Base-by-base conservation (phyloP, 2,797 vertebrate species). In the Percopsis omiscomaycus region DNA sequence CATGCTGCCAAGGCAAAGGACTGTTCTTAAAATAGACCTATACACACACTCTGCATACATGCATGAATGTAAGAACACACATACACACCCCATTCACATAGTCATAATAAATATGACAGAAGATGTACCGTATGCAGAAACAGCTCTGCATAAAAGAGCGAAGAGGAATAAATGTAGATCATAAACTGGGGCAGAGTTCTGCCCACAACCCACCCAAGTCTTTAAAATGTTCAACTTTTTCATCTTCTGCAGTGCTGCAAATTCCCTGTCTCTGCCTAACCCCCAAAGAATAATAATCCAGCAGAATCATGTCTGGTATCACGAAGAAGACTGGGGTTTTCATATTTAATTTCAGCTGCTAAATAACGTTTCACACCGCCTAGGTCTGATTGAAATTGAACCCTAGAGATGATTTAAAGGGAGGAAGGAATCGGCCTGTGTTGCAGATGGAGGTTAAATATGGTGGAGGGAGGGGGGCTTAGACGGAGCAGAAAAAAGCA, bases 271-370 rank as follows among this genome's bases (percentile, higher is more conserved):
- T 67, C 55, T 37, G 55, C 54, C 68, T 55, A 75, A 9, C 58
- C 37, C 53, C 73, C 68, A 78, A 84, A 81, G 82, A 81, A 80
- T 71, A 81, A 80, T 71, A 79, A 61, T 62, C 66, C 67, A 72
- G 68, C 46, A 49, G 73, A 65, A 82, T 42, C 4, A 42, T 42
- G 42, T 64, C 74, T 81, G 72, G 59, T 57, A 69, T 72, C 74
- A 72, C 74, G 63, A 53, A 64, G 74, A 56, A 71, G 68, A 61
- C 69, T 75, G 62, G 62, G 68, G 78, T 89, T 89, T 86, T 78
- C 80, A 88, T 71, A 62, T 84, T 88, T 84, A 81, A 85, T 84
- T 89, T 86, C 76, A 88, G 79, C 78, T 81, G 77, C 22, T 81
- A 88, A 89, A 87, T 84, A 87, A 81, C 22, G 44, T 71, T 69